phyloP scores from a whole-genome alignment of 2,888 invertebrate species.

The Desoria tigrina region DNA sequence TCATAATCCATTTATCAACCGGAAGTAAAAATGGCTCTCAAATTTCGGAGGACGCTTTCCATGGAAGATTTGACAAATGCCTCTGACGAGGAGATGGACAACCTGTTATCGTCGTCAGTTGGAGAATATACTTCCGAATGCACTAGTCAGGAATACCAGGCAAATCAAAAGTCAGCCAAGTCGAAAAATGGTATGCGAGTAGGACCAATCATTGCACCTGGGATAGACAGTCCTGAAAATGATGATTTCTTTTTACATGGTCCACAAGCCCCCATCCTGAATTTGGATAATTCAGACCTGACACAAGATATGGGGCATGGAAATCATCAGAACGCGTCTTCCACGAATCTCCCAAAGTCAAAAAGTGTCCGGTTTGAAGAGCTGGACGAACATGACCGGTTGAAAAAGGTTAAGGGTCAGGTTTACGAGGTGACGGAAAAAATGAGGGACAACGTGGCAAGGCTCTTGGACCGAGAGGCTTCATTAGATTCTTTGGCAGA shows the following conservation, averaged over 20 bases:
- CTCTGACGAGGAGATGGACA: conserved; percentile 52
- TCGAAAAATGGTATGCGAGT: conserved; percentile 14
- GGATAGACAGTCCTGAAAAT: conserved; percentile 38
- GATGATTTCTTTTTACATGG: conserved; percentile 46
- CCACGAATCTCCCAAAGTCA: conserved; percentile 39
- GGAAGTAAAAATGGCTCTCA: conserved; percentile 36
- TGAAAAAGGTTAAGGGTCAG: conserved; percentile 38
- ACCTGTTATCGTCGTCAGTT: conserved; percentile 39
- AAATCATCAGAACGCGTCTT: conserved; percentile 1
- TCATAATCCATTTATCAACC: too few relatives aligned
- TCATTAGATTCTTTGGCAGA: conserved; percentile 45
- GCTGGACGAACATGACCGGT: conserved; percentile 27
- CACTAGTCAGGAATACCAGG: background rate
- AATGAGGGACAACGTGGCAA: conserved; percentile 49
- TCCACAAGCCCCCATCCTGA: conserved; percentile 44
- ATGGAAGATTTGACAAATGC: conserved; percentile 50
- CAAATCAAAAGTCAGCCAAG: background rate
- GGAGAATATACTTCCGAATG: background rate
- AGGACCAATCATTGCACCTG: conserved; percentile 38
- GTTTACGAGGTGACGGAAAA: conserved; percentile 48
- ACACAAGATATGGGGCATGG: conserved; percentile 13
- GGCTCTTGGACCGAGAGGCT: conserved; percentile 48
- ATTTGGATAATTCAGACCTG: conserved; percentile 32
- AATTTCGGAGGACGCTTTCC: conserved; percentile 47
- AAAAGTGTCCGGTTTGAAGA: conserved; percentile 51